These are phyloP conservation scores for Hyles euphorbiae DNA, from an alignment of 1,140 invertebrate species.

Conservation along the genomic window DNA sequence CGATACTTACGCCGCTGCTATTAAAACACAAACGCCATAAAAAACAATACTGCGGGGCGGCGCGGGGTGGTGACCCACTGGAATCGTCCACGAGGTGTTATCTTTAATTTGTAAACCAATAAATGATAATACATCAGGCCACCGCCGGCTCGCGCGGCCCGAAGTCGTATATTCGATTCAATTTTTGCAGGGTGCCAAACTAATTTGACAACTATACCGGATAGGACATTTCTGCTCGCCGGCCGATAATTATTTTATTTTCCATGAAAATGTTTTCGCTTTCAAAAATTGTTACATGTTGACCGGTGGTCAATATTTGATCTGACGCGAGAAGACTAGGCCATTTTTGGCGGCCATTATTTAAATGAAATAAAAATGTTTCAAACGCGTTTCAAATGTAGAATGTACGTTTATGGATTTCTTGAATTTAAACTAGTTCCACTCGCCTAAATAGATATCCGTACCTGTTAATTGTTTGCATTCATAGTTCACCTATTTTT, in stretches of 20 bases:
- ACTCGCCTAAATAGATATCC: no score
- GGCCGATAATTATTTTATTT: conserved; percentile 62
- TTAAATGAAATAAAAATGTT: no score
- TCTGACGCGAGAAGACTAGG: conserved; percentile 25
- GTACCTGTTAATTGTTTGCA: no score
- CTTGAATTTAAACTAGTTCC: no score
- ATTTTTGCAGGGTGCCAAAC: conserved; percentile 61
- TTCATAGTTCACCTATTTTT: no score
- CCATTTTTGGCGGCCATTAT: conserved; percentile 32
- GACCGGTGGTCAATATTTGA: conserved; percentile 65
- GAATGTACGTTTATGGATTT: no score
- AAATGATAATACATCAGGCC: conserved; percentile 68
- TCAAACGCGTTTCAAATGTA: no score
- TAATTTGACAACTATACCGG: conserved; percentile 67
- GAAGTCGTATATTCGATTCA: conserved; percentile 42
- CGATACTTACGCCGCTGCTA: no score
- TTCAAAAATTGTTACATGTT: conserved; percentile 57
- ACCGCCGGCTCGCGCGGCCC: conserved; percentile 29
- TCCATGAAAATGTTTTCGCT: conserved; percentile 55
- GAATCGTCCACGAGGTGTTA: conserved; percentile 39
- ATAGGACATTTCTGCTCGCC: conserved; percentile 36
- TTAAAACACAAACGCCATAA: no score
- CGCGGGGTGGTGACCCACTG: no score
- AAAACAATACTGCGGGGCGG: no score
- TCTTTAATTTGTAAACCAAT: conserved; percentile 71